phyloP scores from a whole-genome alignment of 23 tunicate species.

The Botrylloides violaceus region DNA sequence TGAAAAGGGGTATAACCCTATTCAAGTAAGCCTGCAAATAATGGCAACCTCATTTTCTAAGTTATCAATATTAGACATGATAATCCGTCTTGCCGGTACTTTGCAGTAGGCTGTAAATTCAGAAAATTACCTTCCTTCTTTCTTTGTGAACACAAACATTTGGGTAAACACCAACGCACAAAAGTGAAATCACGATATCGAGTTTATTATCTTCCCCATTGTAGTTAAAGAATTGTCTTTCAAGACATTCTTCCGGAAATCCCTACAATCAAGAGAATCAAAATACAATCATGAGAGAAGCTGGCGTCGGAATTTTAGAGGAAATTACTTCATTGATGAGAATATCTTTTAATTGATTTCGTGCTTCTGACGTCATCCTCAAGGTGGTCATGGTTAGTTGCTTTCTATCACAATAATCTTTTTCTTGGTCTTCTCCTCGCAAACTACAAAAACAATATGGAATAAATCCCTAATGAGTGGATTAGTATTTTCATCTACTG shows the following conservation, averaged over 20 bases:
- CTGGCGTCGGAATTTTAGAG: neutral
- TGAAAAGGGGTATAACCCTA: no score
- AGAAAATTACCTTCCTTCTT: slow-evolving; percentile 47
- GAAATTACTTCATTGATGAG: slow-evolving; percentile 77
- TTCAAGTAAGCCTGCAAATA: no score
- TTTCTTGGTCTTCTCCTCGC: slow-evolving; percentile 76
- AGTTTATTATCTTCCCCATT: slow-evolving; percentile 56
- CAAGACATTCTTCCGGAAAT: slow-evolving; percentile 80
- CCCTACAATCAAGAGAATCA: no score
- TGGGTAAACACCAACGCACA: slow-evolving; percentile 78
- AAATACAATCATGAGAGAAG: no score
- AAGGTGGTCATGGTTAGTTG: slow-evolving; percentile 60
- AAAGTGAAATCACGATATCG: slow-evolving; percentile 61
- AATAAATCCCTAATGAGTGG: no score
- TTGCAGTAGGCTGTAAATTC: no score
- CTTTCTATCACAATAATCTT: slow-evolving; percentile 63
- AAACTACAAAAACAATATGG: no score
- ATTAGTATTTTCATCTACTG: no score
- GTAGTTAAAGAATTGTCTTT: slow-evolving; percentile 38
- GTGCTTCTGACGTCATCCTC: slow-evolving; percentile 92
- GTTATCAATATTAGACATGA: no score
- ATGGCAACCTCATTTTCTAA: no score
- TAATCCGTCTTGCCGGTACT: no score
- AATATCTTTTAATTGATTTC: slow-evolving; percentile 77
- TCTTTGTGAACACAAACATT: slow-evolving; percentile 89